phyloP scores from a whole-genome alignment of 2,797 vertebrate genomes.

The Bradypodion pumilum region DNA sequence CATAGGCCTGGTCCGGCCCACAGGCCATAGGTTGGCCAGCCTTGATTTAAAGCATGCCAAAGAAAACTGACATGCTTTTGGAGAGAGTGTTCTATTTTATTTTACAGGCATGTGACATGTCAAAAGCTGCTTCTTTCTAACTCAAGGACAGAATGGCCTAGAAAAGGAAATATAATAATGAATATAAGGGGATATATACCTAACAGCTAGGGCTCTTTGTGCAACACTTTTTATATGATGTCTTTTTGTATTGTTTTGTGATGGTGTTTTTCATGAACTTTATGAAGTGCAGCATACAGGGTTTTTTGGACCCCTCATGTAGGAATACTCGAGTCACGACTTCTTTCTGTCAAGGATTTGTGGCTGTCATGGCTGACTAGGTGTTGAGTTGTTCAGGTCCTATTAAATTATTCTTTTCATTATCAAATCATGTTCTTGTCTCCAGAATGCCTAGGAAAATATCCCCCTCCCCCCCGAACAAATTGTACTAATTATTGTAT shows the following conservation, averaged over 20 bases:
- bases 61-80: not conserved
- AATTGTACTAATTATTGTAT: not conserved
- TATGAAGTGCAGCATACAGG: not conserved
- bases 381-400: not conserved
- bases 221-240: not conserved
- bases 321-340: not conserved
- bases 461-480: not conserved
- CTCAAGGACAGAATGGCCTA: not conserved
- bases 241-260: not conserved
- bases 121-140: not conserved
- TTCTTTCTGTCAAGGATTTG: slow-evolving; percentile 1
- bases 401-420: not conserved
- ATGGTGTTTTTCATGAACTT: not conserved
- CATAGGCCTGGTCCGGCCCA: too few species aligned
- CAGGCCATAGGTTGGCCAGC: too few species aligned
- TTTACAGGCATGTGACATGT: not conserved
- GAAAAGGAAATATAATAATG: not conserved
- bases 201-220: not conserved
- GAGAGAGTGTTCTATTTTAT: not conserved
- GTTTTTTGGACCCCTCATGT: not conserved
- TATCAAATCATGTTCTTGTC: not conserved
- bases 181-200: too few species aligned
- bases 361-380: not conserved
- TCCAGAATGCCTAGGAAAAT: not conserved
- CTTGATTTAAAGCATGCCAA: too few species aligned